These are phyloP conservation scores for Drosophila pectinifera DNA, from an alignment of 1,140 invertebrate genomes.

Conservation along the genomic window DNA sequence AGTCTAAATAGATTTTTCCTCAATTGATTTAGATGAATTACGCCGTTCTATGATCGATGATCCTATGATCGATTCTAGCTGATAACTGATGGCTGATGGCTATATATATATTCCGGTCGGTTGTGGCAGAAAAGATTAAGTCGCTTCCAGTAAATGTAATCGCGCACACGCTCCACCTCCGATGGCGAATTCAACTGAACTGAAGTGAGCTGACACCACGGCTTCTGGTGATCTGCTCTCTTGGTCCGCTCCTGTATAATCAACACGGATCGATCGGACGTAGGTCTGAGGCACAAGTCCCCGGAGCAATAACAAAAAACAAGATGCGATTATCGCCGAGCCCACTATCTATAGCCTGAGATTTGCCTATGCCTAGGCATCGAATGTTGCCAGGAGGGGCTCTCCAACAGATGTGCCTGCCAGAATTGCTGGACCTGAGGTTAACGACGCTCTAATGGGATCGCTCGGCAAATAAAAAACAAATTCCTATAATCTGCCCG, in stretches of 20 bases:
- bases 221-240: conserved; percentile 34
- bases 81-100: conserved; percentile 24
- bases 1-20: conserved; percentile 31
- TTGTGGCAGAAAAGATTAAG: conserved; percentile 16
- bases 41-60: conserved; percentile 45
- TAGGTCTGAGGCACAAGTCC: conserved; percentile 18
- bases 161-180: conserved; percentile 46
- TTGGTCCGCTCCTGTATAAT: conserved; percentile 37
- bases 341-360: conserved; percentile 56
- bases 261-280: conserved; percentile 27
- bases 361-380: conserved; percentile 16
- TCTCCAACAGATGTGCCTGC: conserved; percentile 45
- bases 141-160: conserved; percentile 19
- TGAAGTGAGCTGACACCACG: conserved; percentile 36
- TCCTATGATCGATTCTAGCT: conserved; percentile 29
- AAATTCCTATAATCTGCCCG: conserved; percentile 34
- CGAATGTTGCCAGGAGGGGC: conserved; percentile 57
- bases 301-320: conserved; percentile 32
- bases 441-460: conserved; percentile 50
- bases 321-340: conserved; percentile 51
- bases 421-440: conserved; percentile 32
- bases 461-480: conserved; percentile 40
- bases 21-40: conserved; percentile 79
- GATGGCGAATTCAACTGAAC: conserved; percentile 20
- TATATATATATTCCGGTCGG: conserved; percentile 30